Percentiles rank a stretch among this genome's conserved stretches.
Conservation (phyloP, 2,113 vertebrate genomes). For the Ginglymostoma cirratum region DNA sequence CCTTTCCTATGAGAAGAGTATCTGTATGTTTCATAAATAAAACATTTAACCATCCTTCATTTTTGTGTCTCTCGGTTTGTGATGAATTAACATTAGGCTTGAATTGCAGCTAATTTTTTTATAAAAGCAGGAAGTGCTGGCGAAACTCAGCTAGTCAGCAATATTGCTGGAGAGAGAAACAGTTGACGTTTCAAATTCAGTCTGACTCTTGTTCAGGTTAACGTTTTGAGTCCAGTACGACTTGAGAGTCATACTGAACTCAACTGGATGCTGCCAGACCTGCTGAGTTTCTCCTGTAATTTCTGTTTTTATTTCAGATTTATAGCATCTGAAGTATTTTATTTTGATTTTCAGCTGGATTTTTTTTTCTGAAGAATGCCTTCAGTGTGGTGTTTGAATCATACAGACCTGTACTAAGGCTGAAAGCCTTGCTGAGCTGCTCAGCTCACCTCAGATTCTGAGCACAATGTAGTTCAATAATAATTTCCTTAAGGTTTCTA, state of each 20-base stretch:
- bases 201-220: too few species aligned
- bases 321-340: too few species aligned
- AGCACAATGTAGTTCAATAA: neutral
- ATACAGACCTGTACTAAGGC: neutral
- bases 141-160: too few species aligned
- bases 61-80: neutral
- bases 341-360: neutral
- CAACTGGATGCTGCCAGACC: too few species aligned
- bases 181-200: too few species aligned
- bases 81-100: neutral
- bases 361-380: neutral
- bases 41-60: slow-evolving; percentile 10
- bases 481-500: neutral
- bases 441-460: neutral
- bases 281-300: too few species aligned
- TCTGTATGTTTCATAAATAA: slow-evolving; percentile 32
- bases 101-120: neutral
- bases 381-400: neutral
- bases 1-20: slow-evolving; percentile 14
- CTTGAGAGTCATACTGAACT: too few species aligned
- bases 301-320: too few species aligned
- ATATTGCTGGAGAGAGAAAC: too few species aligned
- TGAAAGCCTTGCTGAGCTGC: neutral
- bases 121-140: too few species aligned
- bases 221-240: too few species aligned